Evolutionary conservation across 1,140 invertebrate species (phyloP), one percentile per base, ranked within the genome.

Genomic region (Drosophila triauraria): DNA sequence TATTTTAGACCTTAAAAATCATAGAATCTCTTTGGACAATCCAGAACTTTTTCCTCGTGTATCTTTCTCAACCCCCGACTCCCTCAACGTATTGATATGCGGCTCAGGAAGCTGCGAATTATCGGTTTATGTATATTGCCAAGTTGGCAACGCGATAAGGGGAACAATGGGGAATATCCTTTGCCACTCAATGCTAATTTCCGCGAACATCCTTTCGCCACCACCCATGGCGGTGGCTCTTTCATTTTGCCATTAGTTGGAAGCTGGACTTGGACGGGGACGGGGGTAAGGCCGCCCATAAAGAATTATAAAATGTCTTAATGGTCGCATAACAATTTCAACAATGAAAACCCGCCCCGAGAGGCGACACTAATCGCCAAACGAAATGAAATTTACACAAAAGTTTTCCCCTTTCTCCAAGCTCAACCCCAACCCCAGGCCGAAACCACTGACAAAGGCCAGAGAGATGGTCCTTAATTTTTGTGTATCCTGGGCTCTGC

Each of bases 251-350:
- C 84, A 88, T 90, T 90, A 84, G 78, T 78, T 68, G 59, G 61
- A 78, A 84, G 78, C 75, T 68, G 59, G 61, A 78, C 30, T 87
- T 62, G 46, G 32, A 20, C 20, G 27, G 17, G 58, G 44, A 35
- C 12, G 42, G 62, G 32, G 40, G 20, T 13, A 4, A 20, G 54
- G 51, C 15, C 23, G 71, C 64, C 64, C 79, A 80, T 91, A 88
- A 91, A 85, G 88, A 82, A 88, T 88, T 91, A 91, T 91, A 91
- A 91, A 91, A 85, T 88, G 90, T 91, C 81, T 90, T 91, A 88
- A 91, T 91, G 75, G 83, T 48, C 64, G 77, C 85, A 85, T 91
- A 88, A 91, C 88, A 91, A 91, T 91, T 91, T 85, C 71, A 84
- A 91, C 79, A 88, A 88, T 82, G 76, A 71, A 71, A 72, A n/a